These are phyloP conservation scores for Paradoxurus hermaphroditus DNA, from an alignment of 2,113 vertebrate species.

Conservation along the genomic window DNA sequence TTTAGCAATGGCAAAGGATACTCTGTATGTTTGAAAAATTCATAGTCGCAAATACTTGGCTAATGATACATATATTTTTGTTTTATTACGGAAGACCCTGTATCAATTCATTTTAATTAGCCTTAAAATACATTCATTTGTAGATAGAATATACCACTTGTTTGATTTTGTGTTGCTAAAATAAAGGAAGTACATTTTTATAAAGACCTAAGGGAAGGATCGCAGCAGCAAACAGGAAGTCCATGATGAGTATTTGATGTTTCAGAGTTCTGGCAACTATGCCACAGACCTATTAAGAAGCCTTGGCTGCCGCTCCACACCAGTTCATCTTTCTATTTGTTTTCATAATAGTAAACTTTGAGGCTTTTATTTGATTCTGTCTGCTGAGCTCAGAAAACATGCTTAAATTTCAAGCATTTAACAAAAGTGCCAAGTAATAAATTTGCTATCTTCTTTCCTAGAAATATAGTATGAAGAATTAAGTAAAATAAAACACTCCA, in stretches of 20 bases:
- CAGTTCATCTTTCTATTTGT: neutral
- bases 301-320: too few relatives aligned
- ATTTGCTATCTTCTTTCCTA: neutral
- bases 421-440: neutral
- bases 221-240: neutral
- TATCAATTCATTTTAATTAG: neutral
- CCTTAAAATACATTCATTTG: neutral
- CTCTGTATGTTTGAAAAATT: neutral
- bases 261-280: neutral
- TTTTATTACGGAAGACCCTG: neutral
- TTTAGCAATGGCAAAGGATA: neutral
- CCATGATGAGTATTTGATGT: neutral
- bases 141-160: neutral
- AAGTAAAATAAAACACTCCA: neutral
- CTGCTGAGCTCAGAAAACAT: fast-evolving
- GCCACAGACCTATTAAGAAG: neutral
- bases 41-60: neutral
- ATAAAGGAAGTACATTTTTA: neutral
- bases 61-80: neutral
- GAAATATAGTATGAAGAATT: neutral
- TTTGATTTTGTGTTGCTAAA: neutral
- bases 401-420: neutral
- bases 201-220: neutral
- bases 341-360: neutral
- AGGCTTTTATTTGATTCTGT: neutral